Percentiles rank a stretch among this genome's conserved stretches.
phyloP scores from a whole-genome alignment of 2,888 invertebrate species.

The Xestia ashworthii region DNA sequence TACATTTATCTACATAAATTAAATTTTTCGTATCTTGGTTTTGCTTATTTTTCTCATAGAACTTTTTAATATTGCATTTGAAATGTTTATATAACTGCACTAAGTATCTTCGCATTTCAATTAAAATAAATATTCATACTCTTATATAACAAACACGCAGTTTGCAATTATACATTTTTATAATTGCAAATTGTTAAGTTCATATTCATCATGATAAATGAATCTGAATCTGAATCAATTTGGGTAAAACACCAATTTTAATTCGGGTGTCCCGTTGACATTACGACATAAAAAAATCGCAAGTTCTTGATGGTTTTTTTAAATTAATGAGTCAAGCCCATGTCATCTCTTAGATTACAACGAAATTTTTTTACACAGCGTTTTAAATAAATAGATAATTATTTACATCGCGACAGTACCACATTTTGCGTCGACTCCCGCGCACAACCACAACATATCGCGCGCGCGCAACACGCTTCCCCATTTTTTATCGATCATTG shows the following conservation, averaged over 20 bases:
- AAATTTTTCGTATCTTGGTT: neutral
- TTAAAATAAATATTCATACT: conserved; percentile 42
- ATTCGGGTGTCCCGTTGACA: neutral
- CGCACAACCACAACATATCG: conserved; percentile 61
- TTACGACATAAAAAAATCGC: too few species aligned
- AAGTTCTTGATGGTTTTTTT: neutral
- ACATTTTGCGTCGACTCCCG: conserved; percentile 47
- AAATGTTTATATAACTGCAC: conserved; percentile 40
- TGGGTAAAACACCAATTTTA: neutral
- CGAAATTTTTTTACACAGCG: neutral
- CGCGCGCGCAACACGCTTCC: conserved; percentile 71
- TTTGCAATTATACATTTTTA: conserved; percentile 40
- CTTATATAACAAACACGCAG: conserved; percentile 31
- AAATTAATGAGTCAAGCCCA: neutral
- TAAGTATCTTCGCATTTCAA: conserved; percentile 32
- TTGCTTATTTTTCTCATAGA: neutral
- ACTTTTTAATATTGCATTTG: neutral
- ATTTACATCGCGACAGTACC: conserved; percentile 64
- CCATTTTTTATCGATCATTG: conserved; percentile 77
- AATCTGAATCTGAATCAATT: too few species aligned
- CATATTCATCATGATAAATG: too few species aligned
- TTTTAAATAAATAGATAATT: neutral
- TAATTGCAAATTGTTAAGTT: conserved; percentile 15
- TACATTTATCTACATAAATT: neutral
- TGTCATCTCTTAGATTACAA: neutral